phyloP scores from a whole-genome alignment of 2,797 vertebrate species.

The Neosilurus hyrtlii region DNA sequence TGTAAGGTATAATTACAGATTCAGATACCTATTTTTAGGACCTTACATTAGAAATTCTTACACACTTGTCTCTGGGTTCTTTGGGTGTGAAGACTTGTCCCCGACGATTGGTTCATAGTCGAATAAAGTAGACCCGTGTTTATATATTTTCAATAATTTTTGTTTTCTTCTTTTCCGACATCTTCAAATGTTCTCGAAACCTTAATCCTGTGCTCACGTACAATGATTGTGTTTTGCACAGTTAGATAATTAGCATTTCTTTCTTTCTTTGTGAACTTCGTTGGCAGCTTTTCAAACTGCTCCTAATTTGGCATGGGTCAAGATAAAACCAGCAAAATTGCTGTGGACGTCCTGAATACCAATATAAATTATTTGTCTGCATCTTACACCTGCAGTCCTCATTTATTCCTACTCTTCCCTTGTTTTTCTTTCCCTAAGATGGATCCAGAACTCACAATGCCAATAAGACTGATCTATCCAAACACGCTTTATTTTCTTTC shows the following conservation, averaged over 20 bases:
- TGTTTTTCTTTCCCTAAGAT: not conserved
- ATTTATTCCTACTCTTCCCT: not conserved
- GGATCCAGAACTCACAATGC: not conserved
- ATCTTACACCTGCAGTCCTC: conserved; percentile 6
- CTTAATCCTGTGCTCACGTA: not conserved
- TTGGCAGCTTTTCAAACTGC: conserved; percentile 18
- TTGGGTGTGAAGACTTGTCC: too few relatives aligned
- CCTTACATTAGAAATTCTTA: not conserved
- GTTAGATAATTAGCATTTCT: conserved; percentile 14
- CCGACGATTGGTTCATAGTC: not conserved
- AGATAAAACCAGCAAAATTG: not conserved
- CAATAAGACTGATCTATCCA: not conserved
- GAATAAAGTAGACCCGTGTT: not conserved
- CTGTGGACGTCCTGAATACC: not conserved
- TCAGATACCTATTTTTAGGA: not conserved
- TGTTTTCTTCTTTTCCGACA: not conserved
- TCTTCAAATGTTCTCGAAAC: not conserved
- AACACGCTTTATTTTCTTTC: not conserved
- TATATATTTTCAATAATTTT: not conserved
- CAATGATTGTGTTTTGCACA: conserved; percentile 2
- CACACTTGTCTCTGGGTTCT: not conserved
- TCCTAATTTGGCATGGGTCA: conserved; percentile 7
- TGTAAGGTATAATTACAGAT: not conserved
- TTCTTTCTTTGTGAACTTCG: not conserved
- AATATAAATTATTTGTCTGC: not conserved